Evolutionary conservation across 2,888 invertebrate genomes (phyloP), one percentile per base, ranked within the genome.

Genomic region (Danaus chrysippus): DNA sequence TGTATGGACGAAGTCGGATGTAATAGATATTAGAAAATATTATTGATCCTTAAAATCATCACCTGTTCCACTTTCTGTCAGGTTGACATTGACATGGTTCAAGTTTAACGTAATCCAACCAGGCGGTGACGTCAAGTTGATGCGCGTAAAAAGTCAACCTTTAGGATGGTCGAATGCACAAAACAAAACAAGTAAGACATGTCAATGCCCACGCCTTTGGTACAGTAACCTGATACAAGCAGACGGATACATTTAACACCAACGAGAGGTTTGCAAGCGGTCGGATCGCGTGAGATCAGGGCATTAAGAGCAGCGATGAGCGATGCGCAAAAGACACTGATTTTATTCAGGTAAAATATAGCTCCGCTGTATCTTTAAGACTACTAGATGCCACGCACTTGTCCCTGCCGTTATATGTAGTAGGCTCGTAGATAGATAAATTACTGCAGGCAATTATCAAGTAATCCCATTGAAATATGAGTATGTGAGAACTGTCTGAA

Each of bases 121-220:
- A 75, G 74, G 73, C 70, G 68, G 70, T 65, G 71, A 80, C 82
- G 83, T 86, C 86, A 84, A 83, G 78, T 87, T 84, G 82, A 86
- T 86, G 86, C 82, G 83, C 84, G 81, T 86, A 85, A 84, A 86
- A 83, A 87, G 84, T 84, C 86, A 87, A 87, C 85, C 86, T 87
- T 87, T 83, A 80, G 78, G 79, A 85, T 76, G 86, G 78, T 83
- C 78, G 82, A 83, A 74, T 84, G 86, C 87, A 84, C 85, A 85
- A 81, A 88, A 87, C 84, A 87, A 89, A 90, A 90, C 88, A 87
- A 87, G 84, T 83, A 78, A 81, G 82, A 87, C 87, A 87, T 85
- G 89, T 87, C 90, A 86, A 88, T 91, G 91, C 91, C 90, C 89
- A 91, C 91, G 91, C 91, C 87, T 90, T 85, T 80, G 79, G 81